Evolutionary conservation across 2,797 vertebrate genomes (phyloP), one percentile per base, ranked within the genome.

Genomic region (Margarornis squamiger): DNA sequence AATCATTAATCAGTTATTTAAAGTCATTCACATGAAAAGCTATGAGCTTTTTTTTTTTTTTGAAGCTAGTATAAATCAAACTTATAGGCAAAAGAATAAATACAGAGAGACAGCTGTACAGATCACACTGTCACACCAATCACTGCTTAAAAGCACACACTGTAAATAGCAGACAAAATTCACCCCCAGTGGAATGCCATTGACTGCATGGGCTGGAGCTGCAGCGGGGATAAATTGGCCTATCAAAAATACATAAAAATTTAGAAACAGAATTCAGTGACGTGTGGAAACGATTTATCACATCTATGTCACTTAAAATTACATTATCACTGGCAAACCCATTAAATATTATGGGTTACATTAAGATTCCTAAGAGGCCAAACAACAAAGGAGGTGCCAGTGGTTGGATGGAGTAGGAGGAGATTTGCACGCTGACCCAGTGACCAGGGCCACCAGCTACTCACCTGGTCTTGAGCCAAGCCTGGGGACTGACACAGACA

Each of bases 41-140:
- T 85, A 8, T 34, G 63, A 85, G 84, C 8, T 38, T 62, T 52
- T 55, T 52, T 23, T 10, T 20, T 66, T 55, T 65, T 86, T 81
- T 75, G 3, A 63, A 81, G 72, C 76, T 74, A 17, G 74, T 86
- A 96, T 96, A 96, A 97, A 95, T 97, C 97, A 97, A 95, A 86
- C 70, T 94, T 94, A 86, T 51, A 95, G 91, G 95, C 88, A 95
- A 96, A 96, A 97, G 92, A 97, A 97, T 97, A 97, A 97, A 97
- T 96, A 95, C 73, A 94, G 88, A 73, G 62, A 96, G 97, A 97
- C 96, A 97, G 97, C 95, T 97, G 93, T 95, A 96, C 89, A 88
- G 92, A 95, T 96, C 95, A 93, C 87, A 92, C 93, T 93, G 95
- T 96, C 96, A 94, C 94, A 96, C 95, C 94, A 95, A 92, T 94